Conservation (phyloP, 2,888 invertebrate genomes). For the Brachyptera putata region DNA sequence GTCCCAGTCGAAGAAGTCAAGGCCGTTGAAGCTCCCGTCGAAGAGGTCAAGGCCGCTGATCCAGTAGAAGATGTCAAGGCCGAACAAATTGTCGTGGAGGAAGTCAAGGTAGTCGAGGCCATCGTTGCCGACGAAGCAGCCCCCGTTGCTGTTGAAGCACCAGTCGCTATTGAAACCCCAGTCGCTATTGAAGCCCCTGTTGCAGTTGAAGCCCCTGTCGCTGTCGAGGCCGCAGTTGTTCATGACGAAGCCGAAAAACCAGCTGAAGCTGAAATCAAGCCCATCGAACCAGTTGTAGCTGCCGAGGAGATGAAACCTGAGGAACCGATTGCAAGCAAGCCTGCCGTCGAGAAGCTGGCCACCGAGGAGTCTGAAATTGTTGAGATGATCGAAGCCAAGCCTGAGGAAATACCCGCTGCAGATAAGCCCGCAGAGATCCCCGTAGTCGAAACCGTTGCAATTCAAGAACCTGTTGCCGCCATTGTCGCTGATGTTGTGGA, state of each 20-base stretch:
- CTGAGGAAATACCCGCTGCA: slow-evolving; percentile 30
- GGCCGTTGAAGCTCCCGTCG: slow-evolving; percentile 38
- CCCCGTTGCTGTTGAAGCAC: neutral
- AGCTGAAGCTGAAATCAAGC: neutral
- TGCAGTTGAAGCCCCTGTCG: neutral
- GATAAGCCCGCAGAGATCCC: slow-evolving; percentile 33
- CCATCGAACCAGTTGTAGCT: slow-evolving; percentile 27
- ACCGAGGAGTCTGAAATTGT: slow-evolving; percentile 22
- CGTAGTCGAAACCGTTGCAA: slow-evolving; percentile 34
- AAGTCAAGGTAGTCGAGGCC: slow-evolving; percentile 23
- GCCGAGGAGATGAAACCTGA: slow-evolving; percentile 34
- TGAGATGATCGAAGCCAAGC: slow-evolving; percentile 31
- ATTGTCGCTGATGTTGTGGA: slow-evolving; percentile 15
- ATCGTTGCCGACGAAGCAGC: neutral
- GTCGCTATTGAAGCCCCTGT: neutral
- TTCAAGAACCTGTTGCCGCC: too few relatives aligned
- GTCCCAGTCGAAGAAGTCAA: slow-evolving; percentile 24
- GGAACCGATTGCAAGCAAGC: too few relatives aligned
- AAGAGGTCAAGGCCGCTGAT: slow-evolving; percentile 39
- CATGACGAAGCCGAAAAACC: too few relatives aligned
- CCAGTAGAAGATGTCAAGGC: slow-evolving; percentile 22
- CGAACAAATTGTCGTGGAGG: slow-evolving; percentile 33
- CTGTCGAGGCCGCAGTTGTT: too few relatives aligned
- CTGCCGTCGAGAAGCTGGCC: neutral
- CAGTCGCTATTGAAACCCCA: neutral